Evolutionary conservation across 2,888 invertebrate species (phyloP).

Genomic region (Patella caerulea): DNA sequence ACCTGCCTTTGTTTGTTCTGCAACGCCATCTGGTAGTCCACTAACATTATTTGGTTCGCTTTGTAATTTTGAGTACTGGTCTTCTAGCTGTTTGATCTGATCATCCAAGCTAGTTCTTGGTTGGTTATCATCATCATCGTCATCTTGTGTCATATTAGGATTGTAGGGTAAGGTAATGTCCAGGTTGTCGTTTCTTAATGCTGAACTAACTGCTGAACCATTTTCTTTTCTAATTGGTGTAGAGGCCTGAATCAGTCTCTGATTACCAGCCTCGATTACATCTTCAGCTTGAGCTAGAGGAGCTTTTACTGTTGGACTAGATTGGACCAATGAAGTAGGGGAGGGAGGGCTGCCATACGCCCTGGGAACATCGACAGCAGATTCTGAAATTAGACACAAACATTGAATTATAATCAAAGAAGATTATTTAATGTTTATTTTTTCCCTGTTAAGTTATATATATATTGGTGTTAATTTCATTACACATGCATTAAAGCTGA

Average conservation of each 20-base stretch:
- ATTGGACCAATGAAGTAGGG: slow-evolving; percentile 31
- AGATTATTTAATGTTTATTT: too few relatives aligned
- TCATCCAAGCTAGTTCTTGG: slow-evolving; percentile 55
- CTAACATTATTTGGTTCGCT: slow-evolving; percentile 46
- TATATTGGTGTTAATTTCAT: too few relatives aligned
- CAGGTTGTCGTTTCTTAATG: slow-evolving; percentile 20
- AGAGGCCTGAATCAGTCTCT: not conserved
- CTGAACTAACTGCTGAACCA: slow-evolving; percentile 1
- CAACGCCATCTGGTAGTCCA: not conserved
- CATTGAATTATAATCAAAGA: too few relatives aligned
- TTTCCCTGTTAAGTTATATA: too few relatives aligned
- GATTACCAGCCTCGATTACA: slow-evolving; percentile 20
- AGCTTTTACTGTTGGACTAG: slow-evolving; percentile 44
- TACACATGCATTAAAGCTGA: too few relatives aligned
- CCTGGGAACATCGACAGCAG: slow-evolving; percentile 46
- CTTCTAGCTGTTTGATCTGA: slow-evolving; percentile 59
- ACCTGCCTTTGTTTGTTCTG: slow-evolving; percentile 20
- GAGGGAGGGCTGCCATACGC: slow-evolving; percentile 18
- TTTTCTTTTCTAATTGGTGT: not conserved
- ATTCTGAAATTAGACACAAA: slow-evolving; percentile 41
- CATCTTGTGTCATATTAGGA: slow-evolving; percentile 44
- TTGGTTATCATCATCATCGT: slow-evolving; percentile 40
- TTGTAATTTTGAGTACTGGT: slow-evolving; percentile 46
- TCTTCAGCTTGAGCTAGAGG: slow-evolving; percentile 42
- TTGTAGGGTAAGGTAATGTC: slow-evolving; percentile 44